These are phyloP conservation scores for Neoaliturus tenellus DNA, from an alignment of 2,888 invertebrate species.

Conservation along the genomic window DNA sequence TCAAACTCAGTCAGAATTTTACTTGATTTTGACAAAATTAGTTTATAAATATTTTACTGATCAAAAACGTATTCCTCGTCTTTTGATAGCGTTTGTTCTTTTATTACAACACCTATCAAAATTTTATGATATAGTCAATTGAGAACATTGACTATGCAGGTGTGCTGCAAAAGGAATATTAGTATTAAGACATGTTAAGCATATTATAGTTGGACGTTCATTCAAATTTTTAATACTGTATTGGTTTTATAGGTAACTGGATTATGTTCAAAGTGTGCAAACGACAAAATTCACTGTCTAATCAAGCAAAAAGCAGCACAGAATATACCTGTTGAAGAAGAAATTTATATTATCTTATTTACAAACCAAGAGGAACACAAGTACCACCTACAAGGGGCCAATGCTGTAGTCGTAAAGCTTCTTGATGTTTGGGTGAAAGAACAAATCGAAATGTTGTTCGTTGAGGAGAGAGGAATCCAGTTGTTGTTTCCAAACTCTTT, in stretches of 20 bases:
- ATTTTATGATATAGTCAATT: no score
- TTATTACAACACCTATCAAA: no score
- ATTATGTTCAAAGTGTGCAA: background rate
- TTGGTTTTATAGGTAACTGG: constrained; percentile 32
- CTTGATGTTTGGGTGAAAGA: background rate
- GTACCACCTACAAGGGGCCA: background rate
- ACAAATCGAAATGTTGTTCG: background rate
- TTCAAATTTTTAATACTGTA: background rate
- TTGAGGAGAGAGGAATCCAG: background rate
- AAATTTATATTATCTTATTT: background rate
- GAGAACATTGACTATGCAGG: no score
- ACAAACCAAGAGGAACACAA: background rate
- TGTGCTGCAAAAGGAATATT: no score
- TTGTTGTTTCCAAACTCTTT: background rate
- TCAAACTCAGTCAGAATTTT: no score
- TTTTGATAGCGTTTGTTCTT: no score
- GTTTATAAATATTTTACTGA: no score
- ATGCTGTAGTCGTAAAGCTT: background rate
- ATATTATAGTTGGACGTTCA: no score
- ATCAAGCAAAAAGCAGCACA: background rate
- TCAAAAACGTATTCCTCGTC: no score
- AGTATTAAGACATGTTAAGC: no score
- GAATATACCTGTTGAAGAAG: background rate
- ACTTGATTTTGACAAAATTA: no score
- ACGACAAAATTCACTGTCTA: background rate